Evolutionary conservation across 2,113 vertebrate species (phyloP).

Genomic region (Edolisoma coerulescens): DNA sequence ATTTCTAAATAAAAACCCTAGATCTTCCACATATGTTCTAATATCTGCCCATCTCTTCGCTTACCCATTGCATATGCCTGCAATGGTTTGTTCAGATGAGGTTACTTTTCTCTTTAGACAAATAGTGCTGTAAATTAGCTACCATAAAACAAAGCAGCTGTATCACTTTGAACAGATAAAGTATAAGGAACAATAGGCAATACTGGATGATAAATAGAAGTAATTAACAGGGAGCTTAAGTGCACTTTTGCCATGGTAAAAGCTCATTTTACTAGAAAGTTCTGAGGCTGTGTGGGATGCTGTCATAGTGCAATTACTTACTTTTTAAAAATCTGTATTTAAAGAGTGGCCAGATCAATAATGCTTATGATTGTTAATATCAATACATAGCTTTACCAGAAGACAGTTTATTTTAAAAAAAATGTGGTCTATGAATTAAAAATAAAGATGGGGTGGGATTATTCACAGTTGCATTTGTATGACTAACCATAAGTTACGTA

Average conservation of each 20-base stretch:
- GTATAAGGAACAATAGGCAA: not conserved
- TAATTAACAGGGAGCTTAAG: not conserved
- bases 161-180: not conserved
- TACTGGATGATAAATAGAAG: not conserved
- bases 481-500: not conserved
- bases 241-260: not conserved
- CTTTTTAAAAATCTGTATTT: not conserved
- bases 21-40: not conserved
- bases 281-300: fast-evolving
- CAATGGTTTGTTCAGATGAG: not conserved
- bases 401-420: not conserved
- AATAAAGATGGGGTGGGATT: not conserved
- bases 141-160: not conserved
- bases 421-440: not conserved
- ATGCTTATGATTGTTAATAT: not conserved
- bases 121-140: not conserved
- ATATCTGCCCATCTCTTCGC: not conserved
- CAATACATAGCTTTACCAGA: not conserved
- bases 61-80: not conserved
- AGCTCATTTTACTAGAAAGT: not conserved
- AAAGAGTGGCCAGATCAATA: not conserved
- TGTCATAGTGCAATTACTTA: not conserved
- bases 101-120: not conserved
- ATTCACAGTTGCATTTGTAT: not conserved
- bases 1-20: not conserved